A percentile compares a stretch with the other conserved stretches of the same genome.
phyloP scores from a whole-genome alignment of 2,797 vertebrate genomes.

The Coccyzus lansbergi region DNA sequence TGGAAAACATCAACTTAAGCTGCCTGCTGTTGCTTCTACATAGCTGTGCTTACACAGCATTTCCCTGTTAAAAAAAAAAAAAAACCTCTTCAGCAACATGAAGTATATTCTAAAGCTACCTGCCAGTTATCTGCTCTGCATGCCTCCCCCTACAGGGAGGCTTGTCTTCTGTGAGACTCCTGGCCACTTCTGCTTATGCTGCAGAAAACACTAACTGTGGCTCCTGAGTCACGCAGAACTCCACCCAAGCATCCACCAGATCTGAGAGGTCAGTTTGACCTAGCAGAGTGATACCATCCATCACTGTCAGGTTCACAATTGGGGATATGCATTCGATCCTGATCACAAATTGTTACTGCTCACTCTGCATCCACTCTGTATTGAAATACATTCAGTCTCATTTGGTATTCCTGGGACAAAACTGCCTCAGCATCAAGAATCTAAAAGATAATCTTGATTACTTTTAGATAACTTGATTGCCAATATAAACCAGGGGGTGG shows the following conservation, averaged over 20 bases:
- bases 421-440: background rate
- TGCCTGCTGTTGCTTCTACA: background rate
- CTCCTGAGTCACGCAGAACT: background rate
- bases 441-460: background rate
- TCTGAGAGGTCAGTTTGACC: background rate
- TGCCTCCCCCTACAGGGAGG: background rate
- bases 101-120: background rate
- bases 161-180: background rate
- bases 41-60: background rate
- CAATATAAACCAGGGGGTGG: background rate
- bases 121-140: background rate
- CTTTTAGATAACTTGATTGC: background rate
- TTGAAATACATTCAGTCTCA: background rate
- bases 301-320: background rate
- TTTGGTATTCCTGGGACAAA: background rate
- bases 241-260: background rate
- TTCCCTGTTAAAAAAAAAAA: background rate
- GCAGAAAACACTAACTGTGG: background rate
- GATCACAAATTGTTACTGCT: background rate
- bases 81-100: background rate
- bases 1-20: background rate
- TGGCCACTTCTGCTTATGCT: background rate
- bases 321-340: background rate
- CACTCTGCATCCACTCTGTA: background rate
- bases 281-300: background rate